phyloP scores from a whole-genome alignment of 2,113 vertebrate genomes.

The Nannobrachium achirus region DNA sequence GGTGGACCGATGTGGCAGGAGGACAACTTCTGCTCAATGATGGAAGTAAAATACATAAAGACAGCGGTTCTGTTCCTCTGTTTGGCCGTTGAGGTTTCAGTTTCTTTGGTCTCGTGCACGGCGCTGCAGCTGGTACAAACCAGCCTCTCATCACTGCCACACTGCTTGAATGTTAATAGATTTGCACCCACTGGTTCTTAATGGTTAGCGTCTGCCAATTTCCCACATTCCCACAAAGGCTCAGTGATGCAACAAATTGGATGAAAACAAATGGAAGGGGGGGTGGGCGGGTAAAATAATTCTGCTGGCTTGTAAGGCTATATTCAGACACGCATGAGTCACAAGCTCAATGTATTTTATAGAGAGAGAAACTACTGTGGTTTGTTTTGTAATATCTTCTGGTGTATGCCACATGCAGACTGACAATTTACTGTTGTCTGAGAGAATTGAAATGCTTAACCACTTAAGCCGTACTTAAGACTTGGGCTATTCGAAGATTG shows the following conservation, averaged over 20 bases:
- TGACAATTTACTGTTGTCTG: neutral
- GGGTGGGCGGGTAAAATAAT: neutral
- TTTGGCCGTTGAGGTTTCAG: slow-evolving; percentile 32
- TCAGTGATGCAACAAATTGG: slow-evolving; percentile 60
- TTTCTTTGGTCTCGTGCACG: slow-evolving; percentile 14
- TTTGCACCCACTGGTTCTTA: slow-evolving; percentile 50
- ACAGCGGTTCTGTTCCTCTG: slow-evolving; percentile 39
- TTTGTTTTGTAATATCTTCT: neutral
- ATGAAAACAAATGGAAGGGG: slow-evolving; percentile 8
- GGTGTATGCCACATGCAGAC: neutral
- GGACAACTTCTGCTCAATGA: slow-evolving; percentile 36
- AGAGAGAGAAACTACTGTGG: neutral
- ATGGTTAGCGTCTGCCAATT: slow-evolving; percentile 56
- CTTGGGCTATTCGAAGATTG: no score
- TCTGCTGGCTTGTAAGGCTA: neutral
- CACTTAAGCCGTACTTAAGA: no score
- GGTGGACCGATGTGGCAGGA: neutral
- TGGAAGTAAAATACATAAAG: slow-evolving; percentile 50
- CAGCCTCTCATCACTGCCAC: slow-evolving; percentile 62
- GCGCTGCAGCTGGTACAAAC: slow-evolving; percentile 62
- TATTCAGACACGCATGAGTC: neutral
- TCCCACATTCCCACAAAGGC: slow-evolving; percentile 61
- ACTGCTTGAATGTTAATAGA: slow-evolving; percentile 72
- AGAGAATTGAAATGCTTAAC: neutral
- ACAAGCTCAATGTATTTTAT: neutral